These are phyloP conservation scores for Mionectes macconnelli DNA, from an alignment of 2,113 vertebrate species.

Conservation along the genomic window DNA sequence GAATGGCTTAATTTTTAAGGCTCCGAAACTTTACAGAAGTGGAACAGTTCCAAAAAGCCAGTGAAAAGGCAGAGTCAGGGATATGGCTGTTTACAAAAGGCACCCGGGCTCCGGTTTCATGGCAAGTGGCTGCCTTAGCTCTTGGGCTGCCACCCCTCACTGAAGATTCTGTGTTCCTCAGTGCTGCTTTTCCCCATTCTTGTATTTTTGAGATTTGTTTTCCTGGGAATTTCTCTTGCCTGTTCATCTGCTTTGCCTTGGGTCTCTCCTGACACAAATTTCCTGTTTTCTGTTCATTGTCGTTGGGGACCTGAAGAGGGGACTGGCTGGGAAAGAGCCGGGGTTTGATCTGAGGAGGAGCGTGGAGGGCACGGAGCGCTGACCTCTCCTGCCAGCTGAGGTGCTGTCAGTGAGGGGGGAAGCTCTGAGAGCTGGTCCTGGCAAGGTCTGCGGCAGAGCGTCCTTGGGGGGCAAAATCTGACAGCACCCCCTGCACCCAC, in stretches of 20 bases:
- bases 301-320: not conserved
- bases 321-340: not conserved
- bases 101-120: not conserved
- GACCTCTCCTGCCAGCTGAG: rapidly evolving
- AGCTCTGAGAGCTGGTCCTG: not conserved
- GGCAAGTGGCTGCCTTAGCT: not conserved
- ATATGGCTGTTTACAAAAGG: not conserved
- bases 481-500: not conserved
- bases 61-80: not conserved
- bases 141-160: not conserved
- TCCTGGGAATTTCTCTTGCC: not conserved
- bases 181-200: not conserved
- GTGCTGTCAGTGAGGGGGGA: not conserved
- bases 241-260: not conserved
- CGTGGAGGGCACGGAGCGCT: rapidly evolving
- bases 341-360: not conserved
- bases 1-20: not conserved
- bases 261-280: not conserved
- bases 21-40: not conserved
- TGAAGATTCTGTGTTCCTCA: not conserved
- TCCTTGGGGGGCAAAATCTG: not conserved
- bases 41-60: not conserved
- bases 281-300: rapidly evolving
- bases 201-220: not conserved
- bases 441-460: not conserved